Conservation (phyloP, 2,888 invertebrate genomes). For the Agrilus cyanescens region DNA sequence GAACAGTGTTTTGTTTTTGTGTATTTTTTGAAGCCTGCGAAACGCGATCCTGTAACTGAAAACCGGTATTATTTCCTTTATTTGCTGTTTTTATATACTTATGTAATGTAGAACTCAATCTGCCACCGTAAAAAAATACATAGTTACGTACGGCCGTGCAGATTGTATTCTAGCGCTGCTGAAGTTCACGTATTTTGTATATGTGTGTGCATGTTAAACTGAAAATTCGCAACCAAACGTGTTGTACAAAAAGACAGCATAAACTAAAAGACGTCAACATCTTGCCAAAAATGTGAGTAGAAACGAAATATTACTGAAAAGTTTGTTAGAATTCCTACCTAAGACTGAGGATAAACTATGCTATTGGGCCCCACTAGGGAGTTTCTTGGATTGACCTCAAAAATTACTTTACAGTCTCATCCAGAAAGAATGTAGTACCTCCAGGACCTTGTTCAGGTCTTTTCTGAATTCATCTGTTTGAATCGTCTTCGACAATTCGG, state of each 20-base stretch:
- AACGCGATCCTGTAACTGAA: conserved; percentile 33
- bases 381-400: conserved; percentile 36
- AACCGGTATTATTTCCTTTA: conserved; percentile 12
- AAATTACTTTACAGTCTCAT: conserved; percentile 40
- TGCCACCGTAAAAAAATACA: conserved; percentile 6
- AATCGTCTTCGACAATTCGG: conserved; percentile 36
- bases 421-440: conserved; percentile 38
- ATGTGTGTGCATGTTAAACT: conserved; percentile 37
- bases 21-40: conserved; percentile 26
- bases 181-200: conserved; percentile 24
- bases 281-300: conserved; percentile 28
- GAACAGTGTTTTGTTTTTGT: conserved; percentile 31
- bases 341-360: conserved; percentile 30
- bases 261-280: conserved; percentile 24
- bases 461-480: conserved; percentile 38
- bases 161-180: no score
- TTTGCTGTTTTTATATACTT: not conserved
- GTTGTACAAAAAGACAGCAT: conserved; percentile 22
- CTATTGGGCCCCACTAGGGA: conserved; percentile 27
- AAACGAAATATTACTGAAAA: no score
- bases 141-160: not conserved
- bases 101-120: conserved; percentile 7
- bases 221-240: conserved; percentile 27
- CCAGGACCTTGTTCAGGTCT: conserved; percentile 32
- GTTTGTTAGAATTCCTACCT: conserved; percentile 31